Evolutionary conservation across 2,888 invertebrate genomes (phyloP).

Genomic region (Spodoptera exigua): DNA sequence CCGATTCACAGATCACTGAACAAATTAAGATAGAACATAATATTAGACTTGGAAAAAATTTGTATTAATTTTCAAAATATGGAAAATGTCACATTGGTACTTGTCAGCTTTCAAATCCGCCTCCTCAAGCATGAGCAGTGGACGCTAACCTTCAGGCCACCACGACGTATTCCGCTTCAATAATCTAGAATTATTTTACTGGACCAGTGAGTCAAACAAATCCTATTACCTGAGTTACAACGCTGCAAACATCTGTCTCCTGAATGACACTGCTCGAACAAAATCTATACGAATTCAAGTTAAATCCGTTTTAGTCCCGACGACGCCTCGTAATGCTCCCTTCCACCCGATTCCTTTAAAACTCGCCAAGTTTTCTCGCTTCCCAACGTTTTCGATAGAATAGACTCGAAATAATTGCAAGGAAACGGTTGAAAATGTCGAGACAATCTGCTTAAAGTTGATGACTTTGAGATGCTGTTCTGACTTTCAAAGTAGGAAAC

Average conservation of each 20-base stretch:
- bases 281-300: constrained; percentile 31
- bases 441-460: constrained; percentile 17
- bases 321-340: constrained; percentile 13
- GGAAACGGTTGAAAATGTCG: constrained; percentile 19
- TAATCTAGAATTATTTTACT: too few relatives aligned
- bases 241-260: background rate
- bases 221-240: too few relatives aligned
- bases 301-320: constrained; percentile 34
- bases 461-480: constrained; percentile 13
- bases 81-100: too few relatives aligned
- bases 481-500: background rate
- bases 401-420: constrained; percentile 34
- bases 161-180: too few relatives aligned
- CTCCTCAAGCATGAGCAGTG: too few relatives aligned
- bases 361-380: constrained; percentile 23
- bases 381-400: constrained; percentile 23
- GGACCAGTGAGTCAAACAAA: too few relatives aligned
- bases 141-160: too few relatives aligned
- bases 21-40: too few relatives aligned
- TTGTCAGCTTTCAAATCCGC: too few relatives aligned
- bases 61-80: too few relatives aligned
- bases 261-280: constrained; percentile 1
- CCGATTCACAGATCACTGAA: too few relatives aligned
- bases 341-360: constrained; percentile 18
- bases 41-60: too few relatives aligned